Base-by-base conservation (phyloP, 1,140 invertebrate species). In the Reticulitermes speratus region DNA sequence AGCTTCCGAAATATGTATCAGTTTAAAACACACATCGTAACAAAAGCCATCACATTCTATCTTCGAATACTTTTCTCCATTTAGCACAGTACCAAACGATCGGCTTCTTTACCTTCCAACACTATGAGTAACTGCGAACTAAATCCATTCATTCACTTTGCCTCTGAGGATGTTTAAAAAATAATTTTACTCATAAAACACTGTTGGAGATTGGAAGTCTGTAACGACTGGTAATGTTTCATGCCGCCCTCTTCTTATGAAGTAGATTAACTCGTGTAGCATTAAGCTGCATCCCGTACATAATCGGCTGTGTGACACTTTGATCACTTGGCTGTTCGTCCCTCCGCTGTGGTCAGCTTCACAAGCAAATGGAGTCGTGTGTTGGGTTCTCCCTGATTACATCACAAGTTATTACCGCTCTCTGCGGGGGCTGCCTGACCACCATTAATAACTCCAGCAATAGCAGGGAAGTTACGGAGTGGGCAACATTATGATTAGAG, bases 401-500 rank as follows among this genome's bases (percentile, higher is more conserved):
- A 83, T 83, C 82, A 83, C 82, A 83, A 83, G 82, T 44, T 83
- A 83, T 83, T 83, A 83, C 82, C 32, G n/a, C 44, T 52, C 44
- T 52, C 44, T 45, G 45, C 44, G 30, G 44, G 45, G 44, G 52
- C 44, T 52, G 38, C 38, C 82, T 45, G 82, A 59, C 83, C 44
- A 30, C 83, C 44, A 44, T 44, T 83, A 44, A 83, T 83, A 84
- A 83, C 82, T 44, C 44, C 32, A 12, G 32, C 82, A 25, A 48
- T n/a, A 23, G 11, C 38, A 44, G 82, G 25, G 82, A 48, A 44
- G 82, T n/a, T n/a, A 3, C 82, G 82, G 38, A 48, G 23, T 44
- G 32, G 45, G 12, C 38, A 11, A 48, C 38, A 23, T 38, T 21
- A 44, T 32, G 14, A 32, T 32, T 2, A 25, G 83, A 14, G 44